Conservation (phyloP, 2,797 vertebrate genomes). For the Clarias laeviceps region DNA sequence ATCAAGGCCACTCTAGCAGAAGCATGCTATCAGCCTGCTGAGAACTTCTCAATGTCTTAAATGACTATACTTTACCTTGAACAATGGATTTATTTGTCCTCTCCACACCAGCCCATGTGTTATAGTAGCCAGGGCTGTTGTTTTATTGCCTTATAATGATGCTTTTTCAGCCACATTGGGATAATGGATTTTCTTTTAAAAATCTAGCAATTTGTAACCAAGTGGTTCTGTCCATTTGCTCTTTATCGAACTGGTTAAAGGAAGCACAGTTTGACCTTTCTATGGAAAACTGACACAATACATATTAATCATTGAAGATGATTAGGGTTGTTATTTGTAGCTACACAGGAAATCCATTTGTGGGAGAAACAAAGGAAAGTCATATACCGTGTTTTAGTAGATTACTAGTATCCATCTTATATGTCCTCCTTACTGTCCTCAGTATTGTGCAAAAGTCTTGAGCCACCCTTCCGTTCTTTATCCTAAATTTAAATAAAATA, state of each 20-base stretch:
- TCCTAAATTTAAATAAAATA: too few species aligned
- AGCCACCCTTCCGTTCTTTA: too few species aligned
- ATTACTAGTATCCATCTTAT: not conserved
- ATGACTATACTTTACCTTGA: conserved; percentile 4
- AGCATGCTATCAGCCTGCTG: not conserved
- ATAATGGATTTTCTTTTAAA: not conserved
- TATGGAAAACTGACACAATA: not conserved
- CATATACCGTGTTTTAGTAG: not conserved
- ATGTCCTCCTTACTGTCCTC: not conserved
- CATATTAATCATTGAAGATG: conserved; percentile 35
- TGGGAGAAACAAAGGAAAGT: conserved; percentile 30
- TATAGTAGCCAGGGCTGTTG: not conserved
- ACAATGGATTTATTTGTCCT: conserved; percentile 20
- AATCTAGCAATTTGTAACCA: conserved; percentile 10
- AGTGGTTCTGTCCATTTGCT: not conserved
- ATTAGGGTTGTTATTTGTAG: conserved; percentile 26
- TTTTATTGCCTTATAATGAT: conserved; percentile 17
- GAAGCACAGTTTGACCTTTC: not conserved
- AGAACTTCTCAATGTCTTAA: not conserved
- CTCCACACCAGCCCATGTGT: not conserved
- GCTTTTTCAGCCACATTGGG: conserved; percentile 16
- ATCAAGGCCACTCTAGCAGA: not conserved
- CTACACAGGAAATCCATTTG: not conserved
- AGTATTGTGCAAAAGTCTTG: too few species aligned
- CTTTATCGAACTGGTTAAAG: not conserved